Base-by-base conservation (phyloP, 2,113 vertebrate species). In the Atrichornis clamosus region DNA sequence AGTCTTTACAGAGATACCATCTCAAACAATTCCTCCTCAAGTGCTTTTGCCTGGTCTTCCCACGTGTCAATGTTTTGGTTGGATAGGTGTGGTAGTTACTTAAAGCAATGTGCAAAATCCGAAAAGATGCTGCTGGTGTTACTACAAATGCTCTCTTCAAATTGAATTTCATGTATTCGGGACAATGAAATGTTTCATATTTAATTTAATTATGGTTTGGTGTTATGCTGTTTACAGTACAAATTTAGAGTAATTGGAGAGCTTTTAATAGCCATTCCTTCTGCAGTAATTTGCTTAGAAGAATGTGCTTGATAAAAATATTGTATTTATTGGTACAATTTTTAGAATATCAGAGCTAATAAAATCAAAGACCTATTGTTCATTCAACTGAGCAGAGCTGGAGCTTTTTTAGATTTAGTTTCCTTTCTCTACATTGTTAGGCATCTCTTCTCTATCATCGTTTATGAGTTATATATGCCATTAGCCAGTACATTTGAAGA, bases 191-290 rank as follows among this genome's bases (percentile, higher is more conserved):
- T 80, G 68, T 84, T 94, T 79, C 8, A 4, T 74, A 15, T 69
- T 87, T 86, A 74, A 89, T 96, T 96, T 91, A 94, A 68, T 89
- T 76, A 89, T 77, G 72, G 15, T 42, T 60, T 84, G 56, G 30
- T 68, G 62, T 84, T 92, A 67, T 1, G 32, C 80, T 70, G 72
- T 88, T 86, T 88, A 87, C 73, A 77, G 67, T 89, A 84, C 46
- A 96, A 84, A 81, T 91, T 74, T 75, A 90, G 89, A 93, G 75
- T 72, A 93, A 91, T 64, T 75, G 80, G 20, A 60, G 49, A 41
- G n/a, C 41, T 76, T 93, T 68, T 85, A 70, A 72, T 86, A 95
- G 65, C 52, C 44, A 41, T 93, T 80, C 18, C 22, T 82, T 65
- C 18, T 85, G 20, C 16, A 58, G 74, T 95, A 1, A 0, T 89